A percentile compares a stretch with the other conserved stretches of the same genome.
Conservation (phyloP, 2,113 vertebrate species). For the Tympanuchus pallidicinctus region DNA sequence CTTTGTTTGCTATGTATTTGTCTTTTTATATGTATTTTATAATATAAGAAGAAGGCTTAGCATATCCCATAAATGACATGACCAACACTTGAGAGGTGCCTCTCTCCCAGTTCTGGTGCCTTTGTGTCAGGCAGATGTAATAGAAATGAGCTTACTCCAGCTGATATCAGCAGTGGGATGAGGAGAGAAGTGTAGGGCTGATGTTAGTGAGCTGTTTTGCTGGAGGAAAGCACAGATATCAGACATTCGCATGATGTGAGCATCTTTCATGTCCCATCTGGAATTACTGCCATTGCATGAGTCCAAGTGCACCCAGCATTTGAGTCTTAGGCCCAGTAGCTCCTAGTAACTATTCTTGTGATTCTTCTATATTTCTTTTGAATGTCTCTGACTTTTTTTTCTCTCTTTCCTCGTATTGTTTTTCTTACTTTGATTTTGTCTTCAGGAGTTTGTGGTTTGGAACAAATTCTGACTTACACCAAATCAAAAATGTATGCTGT, state of each 20-base stretch:
- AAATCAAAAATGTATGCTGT: background rate
- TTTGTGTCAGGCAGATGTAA: background rate
- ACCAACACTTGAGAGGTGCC: background rate
- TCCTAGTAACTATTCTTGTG: background rate
- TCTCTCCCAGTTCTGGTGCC: background rate
- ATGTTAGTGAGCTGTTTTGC: background rate
- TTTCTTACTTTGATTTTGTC: background rate
- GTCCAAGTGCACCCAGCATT: rapidly evolving
- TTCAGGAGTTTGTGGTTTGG: background rate
- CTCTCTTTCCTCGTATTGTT: background rate
- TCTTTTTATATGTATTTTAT: background rate
- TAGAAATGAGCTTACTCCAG: background rate
- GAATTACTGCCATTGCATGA: background rate
- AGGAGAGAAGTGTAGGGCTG: background rate
- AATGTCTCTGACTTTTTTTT: background rate
- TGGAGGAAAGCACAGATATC: background rate
- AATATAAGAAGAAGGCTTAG: background rate
- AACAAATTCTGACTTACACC: background rate
- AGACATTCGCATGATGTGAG: rapidly evolving
- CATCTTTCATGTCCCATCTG: background rate
- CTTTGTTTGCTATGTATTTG: background rate
- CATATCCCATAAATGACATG: rapidly evolving
- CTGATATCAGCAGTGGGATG: background rate
- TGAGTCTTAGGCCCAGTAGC: background rate
- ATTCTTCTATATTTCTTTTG: background rate